Evolutionary conservation across 2,113 vertebrate genomes (phyloP).

Genomic region (Oostethus manadensis): DNA sequence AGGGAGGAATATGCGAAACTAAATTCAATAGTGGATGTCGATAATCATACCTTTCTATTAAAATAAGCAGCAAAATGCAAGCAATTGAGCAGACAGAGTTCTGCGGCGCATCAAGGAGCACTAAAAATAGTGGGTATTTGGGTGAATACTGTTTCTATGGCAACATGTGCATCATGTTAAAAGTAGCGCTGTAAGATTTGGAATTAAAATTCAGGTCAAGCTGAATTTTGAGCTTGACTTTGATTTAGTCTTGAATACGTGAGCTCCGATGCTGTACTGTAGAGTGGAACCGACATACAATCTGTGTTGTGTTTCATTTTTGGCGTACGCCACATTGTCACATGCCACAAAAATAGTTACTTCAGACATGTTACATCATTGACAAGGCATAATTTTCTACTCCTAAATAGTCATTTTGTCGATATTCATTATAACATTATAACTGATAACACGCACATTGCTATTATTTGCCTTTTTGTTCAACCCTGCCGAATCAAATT

Average conservation of each 20-base stretch:
- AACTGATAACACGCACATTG: no score
- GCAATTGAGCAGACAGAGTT: background rate
- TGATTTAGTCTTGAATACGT: background rate
- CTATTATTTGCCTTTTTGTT: no score
- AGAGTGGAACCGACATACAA: background rate
- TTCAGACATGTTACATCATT: no score
- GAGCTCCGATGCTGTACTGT: no score
- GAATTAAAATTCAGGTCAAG: background rate
- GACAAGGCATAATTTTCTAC: no score
- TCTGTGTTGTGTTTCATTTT: no score
- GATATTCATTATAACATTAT: no score
- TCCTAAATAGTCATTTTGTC: no score
- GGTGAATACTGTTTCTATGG: slow-evolving; percentile 1
- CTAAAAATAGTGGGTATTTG: slow-evolving; percentile 4
- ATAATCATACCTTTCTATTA: slow-evolving; percentile 8
- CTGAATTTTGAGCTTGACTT: background rate
- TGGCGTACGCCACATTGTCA: no score
- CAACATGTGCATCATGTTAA: background rate
- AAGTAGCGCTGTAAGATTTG: background rate
- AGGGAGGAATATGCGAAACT: slow-evolving; percentile 2
- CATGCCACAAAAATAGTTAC: no score
- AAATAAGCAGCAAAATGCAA: slow-evolving; percentile 2
- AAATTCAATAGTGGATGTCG: background rate
- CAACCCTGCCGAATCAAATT: no score
- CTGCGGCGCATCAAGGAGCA: background rate